Conservation (phyloP, 1,140 invertebrate species). For the Pomacea maculata region DNA sequence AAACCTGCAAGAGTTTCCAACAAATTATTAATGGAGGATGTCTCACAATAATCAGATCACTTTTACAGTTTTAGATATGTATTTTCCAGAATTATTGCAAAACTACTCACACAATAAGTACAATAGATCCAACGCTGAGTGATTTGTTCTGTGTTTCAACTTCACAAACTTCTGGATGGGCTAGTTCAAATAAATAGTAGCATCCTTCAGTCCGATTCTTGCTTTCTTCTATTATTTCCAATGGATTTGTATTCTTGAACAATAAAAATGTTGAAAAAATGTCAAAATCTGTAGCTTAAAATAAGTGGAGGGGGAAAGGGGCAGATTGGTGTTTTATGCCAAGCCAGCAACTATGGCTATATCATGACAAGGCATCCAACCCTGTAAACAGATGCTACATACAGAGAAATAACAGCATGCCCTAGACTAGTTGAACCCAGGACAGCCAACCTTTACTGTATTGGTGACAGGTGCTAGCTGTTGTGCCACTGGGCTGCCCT, state of each 20-base stretch:
- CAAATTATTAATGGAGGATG: not conserved
- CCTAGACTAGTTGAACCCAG: no score
- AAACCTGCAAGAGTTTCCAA: constrained; percentile 46
- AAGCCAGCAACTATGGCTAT: no score
- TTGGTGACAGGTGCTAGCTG: no score
- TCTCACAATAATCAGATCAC: not conserved
- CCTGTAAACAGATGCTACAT: no score
- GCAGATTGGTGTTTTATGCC: no score
- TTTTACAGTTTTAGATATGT: not conserved
- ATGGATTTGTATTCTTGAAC: not conserved
- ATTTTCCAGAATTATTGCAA: not conserved
- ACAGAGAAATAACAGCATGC: no score
- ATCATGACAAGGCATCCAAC: no score
- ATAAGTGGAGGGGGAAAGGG: no score
- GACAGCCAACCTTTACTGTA: no score
- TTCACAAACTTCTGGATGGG: constrained; percentile 34
- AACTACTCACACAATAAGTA: constrained; percentile 43
- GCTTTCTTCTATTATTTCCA: constrained; percentile 37
- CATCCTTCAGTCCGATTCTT: constrained; percentile 34
- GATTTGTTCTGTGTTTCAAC: constrained; percentile 4
- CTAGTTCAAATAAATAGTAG: constrained; percentile 52
- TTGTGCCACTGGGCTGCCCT: no score
- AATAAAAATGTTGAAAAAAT: not conserved
- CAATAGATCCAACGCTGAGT: constrained; percentile 48
- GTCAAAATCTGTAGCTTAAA: not conserved